A percentile compares a stretch with the other conserved stretches of the same genome.
Evolutionary conservation across 2,113 vertebrate species (phyloP).

Genomic region (Antechinus stuartii): DNA sequence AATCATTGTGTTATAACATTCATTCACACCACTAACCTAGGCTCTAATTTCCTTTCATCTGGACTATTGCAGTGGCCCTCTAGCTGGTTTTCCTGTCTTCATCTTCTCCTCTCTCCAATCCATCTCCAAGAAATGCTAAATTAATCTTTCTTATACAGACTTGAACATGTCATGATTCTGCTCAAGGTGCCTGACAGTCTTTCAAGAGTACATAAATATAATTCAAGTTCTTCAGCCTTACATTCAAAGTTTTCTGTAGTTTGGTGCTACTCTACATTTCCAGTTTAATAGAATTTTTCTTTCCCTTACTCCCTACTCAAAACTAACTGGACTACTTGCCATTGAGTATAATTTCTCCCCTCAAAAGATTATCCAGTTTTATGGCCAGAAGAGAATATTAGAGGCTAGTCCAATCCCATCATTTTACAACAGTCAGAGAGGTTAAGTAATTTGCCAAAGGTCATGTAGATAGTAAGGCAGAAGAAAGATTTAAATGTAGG

Average conservation of each 20-base stretch:
- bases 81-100: not conserved
- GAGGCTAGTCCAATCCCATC: not conserved
- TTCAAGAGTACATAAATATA: not conserved
- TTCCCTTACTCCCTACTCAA: not conserved
- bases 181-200: not conserved
- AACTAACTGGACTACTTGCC: not conserved
- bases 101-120: not conserved
- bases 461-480: not conserved
- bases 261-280: not conserved
- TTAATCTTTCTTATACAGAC: not conserved
- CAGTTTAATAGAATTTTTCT: not conserved
- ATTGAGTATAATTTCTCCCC: not conserved
- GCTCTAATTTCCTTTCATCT: not conserved
- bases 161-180: not conserved
- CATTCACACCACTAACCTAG: not conserved
- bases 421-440: not conserved
- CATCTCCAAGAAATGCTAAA: not conserved
- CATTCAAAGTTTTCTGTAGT: not conserved
- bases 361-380: not conserved
- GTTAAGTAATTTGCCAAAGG: not conserved
- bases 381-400: not conserved
- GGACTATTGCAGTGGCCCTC: not conserved
- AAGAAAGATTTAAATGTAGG: not conserved
- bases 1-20: not conserved
- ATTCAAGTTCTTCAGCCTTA: not conserved